phyloP scores from a whole-genome alignment of 2,888 invertebrate genomes.

The Agrotis segetum region DNA sequence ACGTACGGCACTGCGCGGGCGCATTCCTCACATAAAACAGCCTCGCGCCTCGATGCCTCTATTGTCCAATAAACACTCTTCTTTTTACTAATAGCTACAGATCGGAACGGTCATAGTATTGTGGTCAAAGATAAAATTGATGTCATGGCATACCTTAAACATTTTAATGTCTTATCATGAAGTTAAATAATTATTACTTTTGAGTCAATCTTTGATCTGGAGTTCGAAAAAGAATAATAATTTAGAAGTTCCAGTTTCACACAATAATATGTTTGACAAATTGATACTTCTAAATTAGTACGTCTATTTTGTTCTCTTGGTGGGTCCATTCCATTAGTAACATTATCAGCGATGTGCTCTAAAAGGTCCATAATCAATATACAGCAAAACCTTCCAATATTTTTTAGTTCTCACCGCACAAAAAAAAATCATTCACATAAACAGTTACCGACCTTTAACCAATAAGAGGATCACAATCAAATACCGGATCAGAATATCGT shows the following conservation, averaged over 20 bases:
- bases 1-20: conserved; percentile 48
- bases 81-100: conserved; percentile 54
- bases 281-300: not conserved
- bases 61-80: conserved; percentile 59
- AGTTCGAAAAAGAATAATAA: not conserved
- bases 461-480: conserved; percentile 38
- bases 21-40: conserved; percentile 65
- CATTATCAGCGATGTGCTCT: not conserved
- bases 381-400: not conserved
- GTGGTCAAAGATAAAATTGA: conserved; percentile 48
- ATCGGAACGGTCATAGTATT: conserved; percentile 48
- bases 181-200: conserved; percentile 4
- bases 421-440: conserved; percentile 30
- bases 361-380: conserved; percentile 9
- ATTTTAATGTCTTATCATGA: conserved; percentile 29
- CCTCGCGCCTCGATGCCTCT: conserved; percentile 59
- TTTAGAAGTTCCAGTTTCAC: not conserved
- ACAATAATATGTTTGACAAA: not conserved
- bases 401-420: conserved; percentile 4
- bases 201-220: not conserved
- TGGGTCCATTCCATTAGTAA: not conserved
- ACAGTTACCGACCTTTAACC: conserved; percentile 37
- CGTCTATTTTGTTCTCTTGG: not conserved
- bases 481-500: conserved; percentile 63
- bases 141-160: conserved; percentile 37